A percentile compares a stretch with the other conserved stretches of the same genome.
These are phyloP conservation scores for Apeltes quadracus DNA, from an alignment of 2,113 vertebrate genomes.

Conservation along the genomic window DNA sequence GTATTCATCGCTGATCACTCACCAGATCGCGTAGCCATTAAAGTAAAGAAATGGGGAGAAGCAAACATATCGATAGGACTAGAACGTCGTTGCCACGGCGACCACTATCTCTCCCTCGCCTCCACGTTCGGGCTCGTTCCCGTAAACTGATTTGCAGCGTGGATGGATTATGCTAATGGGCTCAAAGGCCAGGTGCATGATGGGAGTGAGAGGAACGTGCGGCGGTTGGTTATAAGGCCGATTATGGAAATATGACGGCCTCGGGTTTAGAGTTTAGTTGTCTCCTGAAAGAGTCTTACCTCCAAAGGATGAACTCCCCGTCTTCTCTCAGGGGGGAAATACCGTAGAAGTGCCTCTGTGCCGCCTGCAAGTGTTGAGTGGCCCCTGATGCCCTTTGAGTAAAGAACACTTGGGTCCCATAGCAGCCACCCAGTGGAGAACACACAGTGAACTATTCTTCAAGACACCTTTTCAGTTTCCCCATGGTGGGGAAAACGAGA, in stretches of 20 bases:
- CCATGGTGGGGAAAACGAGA: too few species aligned
- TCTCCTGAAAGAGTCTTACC: conserved; percentile 51
- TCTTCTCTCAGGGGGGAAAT: background rate
- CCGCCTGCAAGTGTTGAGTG: too few species aligned
- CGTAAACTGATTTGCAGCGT: conserved; percentile 49
- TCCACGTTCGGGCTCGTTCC: conserved; percentile 16
- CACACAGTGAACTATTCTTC: background rate
- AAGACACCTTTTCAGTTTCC: too few species aligned
- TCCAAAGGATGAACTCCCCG: conserved; percentile 44
- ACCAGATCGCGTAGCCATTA: background rate
- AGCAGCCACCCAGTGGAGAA: background rate
- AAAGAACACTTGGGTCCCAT: background rate
- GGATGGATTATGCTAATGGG: conserved; percentile 66
- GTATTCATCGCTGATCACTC: background rate
- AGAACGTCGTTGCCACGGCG: conserved; percentile 48
- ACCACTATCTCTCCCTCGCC: conserved; percentile 9
- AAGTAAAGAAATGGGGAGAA: conserved; percentile 15
- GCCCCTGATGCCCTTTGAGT: background rate
- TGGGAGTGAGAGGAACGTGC: conserved; percentile 57
- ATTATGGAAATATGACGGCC: conserved; percentile 68
- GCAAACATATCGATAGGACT: conserved; percentile 4
- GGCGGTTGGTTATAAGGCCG: conserved; percentile 52
- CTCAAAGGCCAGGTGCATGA: conserved; percentile 57
- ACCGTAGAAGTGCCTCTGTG: background rate
- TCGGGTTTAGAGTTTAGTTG: conserved; percentile 35